Base-by-base conservation (phyloP, 64 coral and sea anemone species). In the Orbicella faveolata region DNA sequence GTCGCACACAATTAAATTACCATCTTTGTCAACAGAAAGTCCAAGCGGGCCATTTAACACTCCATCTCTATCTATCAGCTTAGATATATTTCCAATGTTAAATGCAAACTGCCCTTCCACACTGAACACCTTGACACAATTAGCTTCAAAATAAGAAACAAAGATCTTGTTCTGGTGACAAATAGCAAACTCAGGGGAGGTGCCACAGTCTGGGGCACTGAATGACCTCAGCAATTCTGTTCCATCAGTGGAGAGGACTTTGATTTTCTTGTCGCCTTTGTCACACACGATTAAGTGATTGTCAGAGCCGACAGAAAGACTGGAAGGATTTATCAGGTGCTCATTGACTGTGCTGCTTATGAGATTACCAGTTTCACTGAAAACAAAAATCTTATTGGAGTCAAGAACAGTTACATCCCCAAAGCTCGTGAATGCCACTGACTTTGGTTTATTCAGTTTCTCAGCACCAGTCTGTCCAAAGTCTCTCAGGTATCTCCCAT, bases 111-210 rank as follows among this genome's bases (percentile, higher is more conserved):
- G n/a, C 13, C 88, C 88, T n/a, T 81, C 79, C 17, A 36, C 39
- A 36, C 79, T 66, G 55, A 90, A 90, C 36, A 81, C 78, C 34
- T 90, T 90, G 16, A 90, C 88, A 81, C 78, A 77, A 51, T 9
- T 55, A 9, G 76, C 88, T 53, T 72, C 65, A 61, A 44, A 36
- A 36, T 79, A 90, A 30, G 88, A 90, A 4, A 82, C 88, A 51
- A 90, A 90, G 36, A 54, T 64, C 37, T 48, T 36, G 11, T 67
- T 55, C 18, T 41, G 51, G 20, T 81, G 44, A 73, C 53, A 90
- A 35, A 79, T 54, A 44, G 79, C 67, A 48, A 70, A 80, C 62
- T 39, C 62, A 2, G 88, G 88, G 18, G 53, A 90, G 21, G 61
- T 37, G 25, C 63, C 77, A 62, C 70, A 80, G n/a, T 81, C 75